phyloP scores from a whole-genome alignment of 2,113 vertebrate genomes.

The Oryzias curvinotus region DNA sequence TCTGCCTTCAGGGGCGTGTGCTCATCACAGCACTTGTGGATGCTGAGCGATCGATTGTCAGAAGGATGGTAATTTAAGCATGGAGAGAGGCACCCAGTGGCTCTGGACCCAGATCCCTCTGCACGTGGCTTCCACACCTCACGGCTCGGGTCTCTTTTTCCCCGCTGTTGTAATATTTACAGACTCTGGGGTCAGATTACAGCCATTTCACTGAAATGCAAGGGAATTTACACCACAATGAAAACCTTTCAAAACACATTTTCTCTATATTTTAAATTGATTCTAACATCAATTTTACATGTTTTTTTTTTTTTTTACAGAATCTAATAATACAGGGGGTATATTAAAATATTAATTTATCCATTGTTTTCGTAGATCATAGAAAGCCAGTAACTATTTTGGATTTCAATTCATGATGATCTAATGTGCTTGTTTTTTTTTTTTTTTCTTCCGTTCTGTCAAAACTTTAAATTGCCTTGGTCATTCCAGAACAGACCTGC shows the following conservation, averaged over 20 bases:
- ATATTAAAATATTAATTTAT: neutral
- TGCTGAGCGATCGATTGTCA: slow-evolving; percentile 29
- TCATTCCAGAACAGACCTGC: too few relatives aligned
- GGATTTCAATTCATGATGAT: too few relatives aligned
- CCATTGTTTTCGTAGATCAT: too few relatives aligned
- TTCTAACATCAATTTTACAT: neutral
- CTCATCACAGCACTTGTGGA: slow-evolving; percentile 50
- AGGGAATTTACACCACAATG: neutral
- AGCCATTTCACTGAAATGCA: neutral
- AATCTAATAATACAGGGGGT: neutral
- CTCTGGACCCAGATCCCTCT: slow-evolving; percentile 35
- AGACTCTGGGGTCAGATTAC: slow-evolving; percentile 18
- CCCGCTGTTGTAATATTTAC: slow-evolving; percentile 30
- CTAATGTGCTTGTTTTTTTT: too few relatives aligned
- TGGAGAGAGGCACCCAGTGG: slow-evolving; percentile 28
- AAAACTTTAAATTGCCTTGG: too few relatives aligned
- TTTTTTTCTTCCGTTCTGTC: too few relatives aligned
- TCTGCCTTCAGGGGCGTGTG: slow-evolving; percentile 56
- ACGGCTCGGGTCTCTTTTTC: slow-evolving; percentile 47
- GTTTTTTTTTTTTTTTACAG: neutral
- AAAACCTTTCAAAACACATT: neutral
- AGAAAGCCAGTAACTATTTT: too few relatives aligned
- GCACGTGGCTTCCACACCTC: slow-evolving; percentile 66
- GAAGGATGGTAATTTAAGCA: slow-evolving; percentile 53
- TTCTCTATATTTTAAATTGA: neutral